phyloP scores from a whole-genome alignment of 2,797 vertebrate genomes.

The Pachyuromys duprasi region DNA sequence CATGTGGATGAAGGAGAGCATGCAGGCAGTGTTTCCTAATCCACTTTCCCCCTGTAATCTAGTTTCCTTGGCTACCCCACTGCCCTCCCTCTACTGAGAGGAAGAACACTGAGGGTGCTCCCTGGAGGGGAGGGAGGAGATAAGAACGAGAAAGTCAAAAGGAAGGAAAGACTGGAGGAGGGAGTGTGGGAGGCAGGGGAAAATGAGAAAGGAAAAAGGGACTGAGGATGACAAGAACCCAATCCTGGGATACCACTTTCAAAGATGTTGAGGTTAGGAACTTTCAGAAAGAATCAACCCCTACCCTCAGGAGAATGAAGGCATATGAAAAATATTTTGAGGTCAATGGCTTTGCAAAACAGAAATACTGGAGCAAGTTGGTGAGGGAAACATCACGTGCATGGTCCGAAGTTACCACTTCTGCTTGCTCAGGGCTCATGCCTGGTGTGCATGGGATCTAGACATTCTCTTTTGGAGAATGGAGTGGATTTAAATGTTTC shows the following conservation, averaged over 20 bases:
- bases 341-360: not conserved
- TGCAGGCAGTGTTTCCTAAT: not conserved
- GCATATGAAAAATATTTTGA: not conserved
- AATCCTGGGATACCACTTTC: not conserved
- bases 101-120: not conserved
- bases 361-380: not conserved
- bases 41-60: not conserved
- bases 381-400: not conserved
- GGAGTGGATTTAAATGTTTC: not conserved
- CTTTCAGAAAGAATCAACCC: not conserved
- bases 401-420: not conserved
- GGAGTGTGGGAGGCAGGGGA: not conserved
- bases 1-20: not conserved
- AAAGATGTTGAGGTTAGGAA: not conserved
- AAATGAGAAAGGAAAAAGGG: too few species aligned
- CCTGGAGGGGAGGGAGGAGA: not conserved
- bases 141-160: not conserved
- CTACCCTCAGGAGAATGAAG: not conserved
- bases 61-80: not conserved
- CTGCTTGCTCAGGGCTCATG: not conserved
- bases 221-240: not conserved
- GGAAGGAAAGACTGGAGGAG: not conserved
- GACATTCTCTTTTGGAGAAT: not conserved
- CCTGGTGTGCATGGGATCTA: not conserved
- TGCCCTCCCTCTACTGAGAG: not conserved